A percentile compares a stretch with the other conserved stretches of the same genome.
Conservation (phyloP, 2,113 vertebrate genomes). For the Larimichthys polyactis region DNA sequence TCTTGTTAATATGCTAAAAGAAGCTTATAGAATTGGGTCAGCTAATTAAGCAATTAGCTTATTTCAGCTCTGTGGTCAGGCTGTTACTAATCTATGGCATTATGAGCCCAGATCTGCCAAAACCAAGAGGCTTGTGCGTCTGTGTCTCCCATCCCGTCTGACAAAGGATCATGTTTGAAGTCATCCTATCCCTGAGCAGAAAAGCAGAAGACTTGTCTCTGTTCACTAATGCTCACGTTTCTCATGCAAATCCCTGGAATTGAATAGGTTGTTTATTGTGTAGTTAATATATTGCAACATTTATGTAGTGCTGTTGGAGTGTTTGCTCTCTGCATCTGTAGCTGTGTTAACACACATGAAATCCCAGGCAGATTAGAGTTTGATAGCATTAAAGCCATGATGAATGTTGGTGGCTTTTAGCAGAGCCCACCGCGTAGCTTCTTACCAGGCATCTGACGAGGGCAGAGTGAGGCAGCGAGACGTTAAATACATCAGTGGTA, state of each 20-base stretch:
- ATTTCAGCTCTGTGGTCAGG: conserved; percentile 84
- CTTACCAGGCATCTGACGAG: conserved; percentile 36
- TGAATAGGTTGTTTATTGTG: conserved; percentile 85
- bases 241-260: conserved; percentile 84
- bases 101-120: conserved; percentile 80
- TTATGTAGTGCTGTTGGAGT: conserved; percentile 81
- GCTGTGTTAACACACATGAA: conserved; percentile 83
- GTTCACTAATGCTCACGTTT: conserved; percentile 80
- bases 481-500: conserved; percentile 51
- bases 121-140: conserved; percentile 64
- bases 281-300: conserved; percentile 81
- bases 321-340: conserved; percentile 78
- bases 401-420: conserved; percentile 73
- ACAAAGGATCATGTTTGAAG: conserved; percentile 81
- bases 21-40: conserved; percentile 87
- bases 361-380: conserved; percentile 84
- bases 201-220: conserved; percentile 70
- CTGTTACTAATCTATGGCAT: conserved; percentile 81
- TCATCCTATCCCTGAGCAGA: conserved; percentile 69
- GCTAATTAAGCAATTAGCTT: conserved; percentile 89
- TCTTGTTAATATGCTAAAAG: conserved; percentile 85
- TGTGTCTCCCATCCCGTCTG: conserved; percentile 69
- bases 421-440: conserved; percentile 53
- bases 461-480: conserved; percentile 37
- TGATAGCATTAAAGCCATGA: conserved; percentile 77